Percentiles rank a stretch among this genome's conserved stretches.
These are phyloP conservation scores for Coregonus suidteri DNA, from an alignment of 2,797 vertebrate species.

Conservation along the genomic window DNA sequence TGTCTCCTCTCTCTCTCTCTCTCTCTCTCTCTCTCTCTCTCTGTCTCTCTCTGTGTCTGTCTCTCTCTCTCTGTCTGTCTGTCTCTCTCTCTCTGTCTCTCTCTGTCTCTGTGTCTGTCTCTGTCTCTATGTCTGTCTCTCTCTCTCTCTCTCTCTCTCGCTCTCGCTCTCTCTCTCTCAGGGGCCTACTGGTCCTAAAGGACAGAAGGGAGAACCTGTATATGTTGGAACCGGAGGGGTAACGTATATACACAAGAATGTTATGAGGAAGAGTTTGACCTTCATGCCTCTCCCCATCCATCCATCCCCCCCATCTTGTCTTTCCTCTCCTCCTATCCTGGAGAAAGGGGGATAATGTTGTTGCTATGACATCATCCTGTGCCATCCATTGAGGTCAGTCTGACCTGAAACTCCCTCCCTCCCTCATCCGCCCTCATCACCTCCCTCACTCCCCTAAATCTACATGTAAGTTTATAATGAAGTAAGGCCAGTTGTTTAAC, in stretches of 20 bases:
- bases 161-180: conserved; percentile 49
- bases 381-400: not conserved
- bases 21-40: no score
- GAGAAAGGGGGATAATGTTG: not conserved
- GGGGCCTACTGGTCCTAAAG: conserved; percentile 84
- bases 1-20: no score
- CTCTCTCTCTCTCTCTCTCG: no score
- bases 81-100: not conserved
- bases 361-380: not conserved
- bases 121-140: not conserved
- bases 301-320: no score
- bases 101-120: conserved; percentile 17
- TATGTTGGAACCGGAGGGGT: conserved; percentile 44
- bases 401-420: not conserved
- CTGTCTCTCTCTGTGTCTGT: no score
- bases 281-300: not conserved
- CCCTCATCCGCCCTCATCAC: no score
- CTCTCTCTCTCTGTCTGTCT: no score
- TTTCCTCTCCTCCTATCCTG: no score
- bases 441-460: not conserved
- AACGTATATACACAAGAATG: not conserved
- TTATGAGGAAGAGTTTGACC: not conserved
- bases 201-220: conserved; percentile 87
- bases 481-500: not conserved
- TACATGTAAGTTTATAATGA: not conserved